Conservation (phyloP, 2,888 invertebrate species). For the Gerris lacustris region DNA sequence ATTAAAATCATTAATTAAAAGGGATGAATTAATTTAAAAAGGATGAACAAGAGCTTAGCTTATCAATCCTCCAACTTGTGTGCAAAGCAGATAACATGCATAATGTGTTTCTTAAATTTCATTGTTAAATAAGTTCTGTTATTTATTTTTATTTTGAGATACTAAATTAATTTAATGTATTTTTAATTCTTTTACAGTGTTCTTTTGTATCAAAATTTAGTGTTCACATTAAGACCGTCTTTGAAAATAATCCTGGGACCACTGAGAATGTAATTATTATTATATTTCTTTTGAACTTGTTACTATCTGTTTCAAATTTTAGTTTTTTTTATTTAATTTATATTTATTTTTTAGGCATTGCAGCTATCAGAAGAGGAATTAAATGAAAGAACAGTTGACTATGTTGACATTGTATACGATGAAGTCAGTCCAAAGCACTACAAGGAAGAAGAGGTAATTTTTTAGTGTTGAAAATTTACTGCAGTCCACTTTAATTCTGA, state of each 20-base stretch:
- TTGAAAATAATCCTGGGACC: slow-evolving; percentile 77
- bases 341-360: too few relatives aligned
- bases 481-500: too few relatives aligned
- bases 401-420: slow-evolving; percentile 78
- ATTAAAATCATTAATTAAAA: too few relatives aligned
- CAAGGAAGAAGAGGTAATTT: slow-evolving; percentile 62
- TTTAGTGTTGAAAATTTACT: too few relatives aligned
- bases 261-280: slow-evolving; percentile 67
- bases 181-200: slow-evolving; percentile 40
- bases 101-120: too few relatives aligned
- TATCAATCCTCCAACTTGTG: too few relatives aligned
- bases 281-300: slow-evolving; percentile 15
- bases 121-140: too few relatives aligned
- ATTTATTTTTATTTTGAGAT: too few relatives aligned
- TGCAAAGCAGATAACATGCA: too few relatives aligned
- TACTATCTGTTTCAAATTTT: slow-evolving; percentile 40
- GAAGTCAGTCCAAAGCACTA: slow-evolving; percentile 74
- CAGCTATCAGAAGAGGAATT: slow-evolving; percentile 50
- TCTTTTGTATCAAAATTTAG: slow-evolving; percentile 41
- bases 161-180: too few relatives aligned
- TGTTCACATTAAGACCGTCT: slow-evolving; percentile 62
- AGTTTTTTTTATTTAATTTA: slow-evolving; percentile 45
- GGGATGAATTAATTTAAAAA: too few relatives aligned
- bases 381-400: slow-evolving; percentile 59
- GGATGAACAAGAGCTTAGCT: too few relatives aligned